A percentile compares a stretch with the other conserved stretches of the same genome.
Evolutionary conservation across 2,888 invertebrate genomes (phyloP).

Genomic region (Stenolophus ochropezus): DNA sequence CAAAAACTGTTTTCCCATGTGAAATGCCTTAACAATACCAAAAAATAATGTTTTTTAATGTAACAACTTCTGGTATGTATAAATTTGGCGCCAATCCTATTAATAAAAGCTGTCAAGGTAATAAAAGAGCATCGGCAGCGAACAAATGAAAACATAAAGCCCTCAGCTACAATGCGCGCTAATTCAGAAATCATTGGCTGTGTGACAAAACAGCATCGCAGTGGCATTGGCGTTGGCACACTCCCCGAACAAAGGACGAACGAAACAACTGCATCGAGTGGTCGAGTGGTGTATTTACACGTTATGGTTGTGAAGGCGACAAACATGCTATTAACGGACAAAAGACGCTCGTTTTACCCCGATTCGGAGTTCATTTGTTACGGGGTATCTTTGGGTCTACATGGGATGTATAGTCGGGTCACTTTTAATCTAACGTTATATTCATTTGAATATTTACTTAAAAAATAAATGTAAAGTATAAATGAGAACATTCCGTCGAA

Average conservation of each 20-base stretch:
- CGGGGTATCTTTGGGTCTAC: background rate
- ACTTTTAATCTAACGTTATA: too few species aligned
- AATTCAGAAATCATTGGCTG: background rate
- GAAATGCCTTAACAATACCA: too few species aligned
- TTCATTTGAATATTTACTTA: too few species aligned
- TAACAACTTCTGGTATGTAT: too few species aligned
- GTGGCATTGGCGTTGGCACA: background rate
- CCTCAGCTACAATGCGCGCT: background rate
- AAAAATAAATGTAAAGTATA: too few species aligned
- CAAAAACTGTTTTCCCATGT: too few species aligned
- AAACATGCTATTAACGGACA: conserved; percentile 32
- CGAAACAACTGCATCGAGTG: background rate
- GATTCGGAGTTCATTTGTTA: conserved; percentile 38
- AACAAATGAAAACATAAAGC: background rate
- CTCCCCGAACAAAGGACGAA: conserved; percentile 9
- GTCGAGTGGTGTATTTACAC: conserved; percentile 15
- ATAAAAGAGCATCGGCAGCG: background rate
- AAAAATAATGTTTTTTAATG: too few species aligned
- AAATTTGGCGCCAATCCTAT: background rate
- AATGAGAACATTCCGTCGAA: too few species aligned
- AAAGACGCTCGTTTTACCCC: conserved; percentile 27
- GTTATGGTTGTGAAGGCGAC: conserved; percentile 23
- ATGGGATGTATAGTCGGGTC: background rate
- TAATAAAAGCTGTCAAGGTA: background rate
- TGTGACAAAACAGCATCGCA: background rate